Evolutionary conservation across 1,140 invertebrate genomes (phyloP), one percentile per base, ranked within the genome.

Genomic region (Drosophila pseudoobscura): DNA sequence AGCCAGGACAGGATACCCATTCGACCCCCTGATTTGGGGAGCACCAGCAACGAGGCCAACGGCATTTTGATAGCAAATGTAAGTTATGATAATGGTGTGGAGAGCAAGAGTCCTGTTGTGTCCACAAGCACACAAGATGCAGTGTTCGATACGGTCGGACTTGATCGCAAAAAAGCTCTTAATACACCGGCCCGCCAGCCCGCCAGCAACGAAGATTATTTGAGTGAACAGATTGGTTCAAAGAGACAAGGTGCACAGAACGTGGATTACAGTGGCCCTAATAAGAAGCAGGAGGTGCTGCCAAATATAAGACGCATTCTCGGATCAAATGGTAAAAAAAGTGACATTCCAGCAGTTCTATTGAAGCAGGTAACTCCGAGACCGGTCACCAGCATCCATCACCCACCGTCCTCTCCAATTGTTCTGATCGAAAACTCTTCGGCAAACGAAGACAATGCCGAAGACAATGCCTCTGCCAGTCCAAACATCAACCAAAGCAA

Each of bases 1-100:
- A 94, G 94, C 3, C 95, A 96, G 76, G 96, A 96, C 79, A 92
- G 96, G 57, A 96, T 97, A 80, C 96, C 96, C 0, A 95, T 96
- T 74, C 93, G 95, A 75, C 96, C 96, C 8, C 89, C 91, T 2
- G 90, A 92, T 64, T 50, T 89, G 24, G 60, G 53, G 3, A 63
- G 44, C 11, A 43, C 54, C 26, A 70, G 49, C 24, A 80, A 77
- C 20, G 58, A 49, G 8, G 62, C 59, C 13, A 47, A 41, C 45
- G 4, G 54, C 20, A 62, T 46, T 51, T 1, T 13, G 3, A 31
- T 47, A n/a, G 51, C 26, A 2, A 70, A 75, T 46, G 51, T 44
- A 35, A 78, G 55, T 47, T 61, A 59, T 46, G 17, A 22, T n/a
- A 60, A 44, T 39, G 24, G 7, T 65, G 43, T 78, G 9, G 60